Base-by-base conservation (phyloP, 1,140 invertebrate genomes). In the Dendrolimus kikuchii region DNA sequence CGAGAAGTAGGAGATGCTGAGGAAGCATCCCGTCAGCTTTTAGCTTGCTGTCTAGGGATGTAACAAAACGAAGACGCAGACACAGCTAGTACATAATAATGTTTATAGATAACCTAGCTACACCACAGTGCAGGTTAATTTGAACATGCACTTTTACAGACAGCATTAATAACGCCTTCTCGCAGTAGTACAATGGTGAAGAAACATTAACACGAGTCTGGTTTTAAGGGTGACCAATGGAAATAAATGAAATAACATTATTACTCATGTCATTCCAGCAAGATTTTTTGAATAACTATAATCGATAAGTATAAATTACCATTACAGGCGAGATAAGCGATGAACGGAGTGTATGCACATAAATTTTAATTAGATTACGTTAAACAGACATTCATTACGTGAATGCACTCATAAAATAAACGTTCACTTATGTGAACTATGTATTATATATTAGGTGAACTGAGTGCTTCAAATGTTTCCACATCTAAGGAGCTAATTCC, bases 341-440 rank as follows among this genome's bases (percentile, higher is more conserved):
- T 57, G 49, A 58, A 56, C 57, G 55, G 60, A 57, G 57, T 55
- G 54, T 58, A 63, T 47, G 38, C 57, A 51, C 64, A 66, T 66
- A 63, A 63, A 66, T 59, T 60, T 60, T 66, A 66, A 63, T 66
- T 66, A 66, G 50, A 60, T 60, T 49, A 55, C 50, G 49, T 49
- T 40, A 38, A 53, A 48, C 54, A 57, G 51, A 56, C 55, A 57
- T 59, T 62, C 53, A 52, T 62, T 55, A 54, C 49, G 55, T 53
- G 38, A 51, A 47, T 62, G 55, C 47, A 48, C 55, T 51, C 60
- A 66, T 63, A 56, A 55, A 62, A 49, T 64, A 41, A 49, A 23
- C 53, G 41, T 55, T 49, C 41, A 23, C 23, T 23, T 23, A 23
- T 23, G 23, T 23, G 23, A 23, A 23, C 23, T 23, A 23, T 3